phyloP scores from a whole-genome alignment of 1,140 invertebrate species.

The Oppia nitens region DNA sequence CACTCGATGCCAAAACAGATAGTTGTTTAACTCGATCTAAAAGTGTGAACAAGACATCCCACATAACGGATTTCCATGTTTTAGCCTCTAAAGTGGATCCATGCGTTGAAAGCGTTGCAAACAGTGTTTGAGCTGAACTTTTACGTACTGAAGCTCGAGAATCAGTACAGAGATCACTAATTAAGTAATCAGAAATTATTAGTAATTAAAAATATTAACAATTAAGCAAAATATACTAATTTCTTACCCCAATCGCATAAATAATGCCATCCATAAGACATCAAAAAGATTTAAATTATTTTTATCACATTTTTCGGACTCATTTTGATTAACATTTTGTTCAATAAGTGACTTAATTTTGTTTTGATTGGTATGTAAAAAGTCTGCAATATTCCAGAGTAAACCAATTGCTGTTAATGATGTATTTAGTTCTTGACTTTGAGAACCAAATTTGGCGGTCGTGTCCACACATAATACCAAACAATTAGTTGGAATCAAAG shows the following conservation, averaged over 20 bases:
- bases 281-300: neutral
- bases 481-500: constrained; percentile 66
- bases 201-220: neutral
- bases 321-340: constrained; percentile 28
- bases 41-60: constrained; percentile 77
- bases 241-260: constrained; percentile 38
- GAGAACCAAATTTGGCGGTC: constrained; percentile 84
- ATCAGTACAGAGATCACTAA: constrained; percentile 88
- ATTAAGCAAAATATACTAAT: neutral
- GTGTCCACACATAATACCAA: constrained; percentile 81
- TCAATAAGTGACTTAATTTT: constrained; percentile 54
- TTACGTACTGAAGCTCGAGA: constrained; percentile 83
- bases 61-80: constrained; percentile 76
- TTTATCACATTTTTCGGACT: neutral
- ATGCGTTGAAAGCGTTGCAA: constrained; percentile 92
- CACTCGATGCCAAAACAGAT: constrained; percentile 77
- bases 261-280: constrained; percentile 71
- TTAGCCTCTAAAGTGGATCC: constrained; percentile 63
- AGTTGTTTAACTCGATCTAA: constrained; percentile 76
- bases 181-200: constrained; percentile 15
- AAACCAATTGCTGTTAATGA: constrained; percentile 92
- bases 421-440: constrained; percentile 93
- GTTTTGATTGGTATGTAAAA: constrained; percentile 84
- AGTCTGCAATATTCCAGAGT: constrained; percentile 96
- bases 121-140: constrained; percentile 93